Conservation (phyloP, 30 jellyfish, hydroid and myxozoan species). For the Sanderia malayensis region DNA sequence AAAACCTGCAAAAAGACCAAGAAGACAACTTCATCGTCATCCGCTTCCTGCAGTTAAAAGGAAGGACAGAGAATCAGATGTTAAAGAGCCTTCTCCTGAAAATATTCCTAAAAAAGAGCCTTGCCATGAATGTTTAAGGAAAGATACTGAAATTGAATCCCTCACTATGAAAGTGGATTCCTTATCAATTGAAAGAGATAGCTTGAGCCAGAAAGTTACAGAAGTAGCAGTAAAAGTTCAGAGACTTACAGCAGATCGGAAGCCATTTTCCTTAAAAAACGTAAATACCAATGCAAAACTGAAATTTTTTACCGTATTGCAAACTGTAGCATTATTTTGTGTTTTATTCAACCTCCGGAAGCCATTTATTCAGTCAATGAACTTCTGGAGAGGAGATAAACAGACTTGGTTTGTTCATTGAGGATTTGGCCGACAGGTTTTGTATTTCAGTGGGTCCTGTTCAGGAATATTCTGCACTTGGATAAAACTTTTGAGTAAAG, state of each 20-base stretch:
- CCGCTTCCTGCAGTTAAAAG: neutral
- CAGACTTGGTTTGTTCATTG: conserved; percentile 38
- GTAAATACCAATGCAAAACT: neutral
- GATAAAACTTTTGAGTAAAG: conserved; percentile 16
- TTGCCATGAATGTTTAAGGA: neutral
- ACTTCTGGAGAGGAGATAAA: conserved; percentile 20
- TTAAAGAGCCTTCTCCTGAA: neutral
- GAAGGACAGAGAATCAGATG: neutral
- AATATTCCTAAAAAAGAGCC: neutral
- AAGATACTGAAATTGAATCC: neutral
- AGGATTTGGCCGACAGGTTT: conserved; percentile 52
- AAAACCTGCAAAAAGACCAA: neutral
- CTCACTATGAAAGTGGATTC: neutral
- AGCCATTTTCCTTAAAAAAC: neutral
- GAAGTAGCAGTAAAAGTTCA: neutral
- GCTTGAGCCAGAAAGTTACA: no score
- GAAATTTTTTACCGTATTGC: conserved; percentile 7
- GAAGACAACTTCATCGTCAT: neutral
- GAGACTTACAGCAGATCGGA: neutral
- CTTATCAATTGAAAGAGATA: neutral
- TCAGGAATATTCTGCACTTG: conserved; percentile 42
- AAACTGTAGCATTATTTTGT: neutral
- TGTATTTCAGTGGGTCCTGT: conserved; percentile 32
- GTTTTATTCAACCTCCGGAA: neutral
- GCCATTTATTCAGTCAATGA: neutral